Percentiles rank a stretch among this genome's conserved stretches.
Conservation (phyloP, 2,888 invertebrate genomes). For the Agapostemon virescens region DNA sequence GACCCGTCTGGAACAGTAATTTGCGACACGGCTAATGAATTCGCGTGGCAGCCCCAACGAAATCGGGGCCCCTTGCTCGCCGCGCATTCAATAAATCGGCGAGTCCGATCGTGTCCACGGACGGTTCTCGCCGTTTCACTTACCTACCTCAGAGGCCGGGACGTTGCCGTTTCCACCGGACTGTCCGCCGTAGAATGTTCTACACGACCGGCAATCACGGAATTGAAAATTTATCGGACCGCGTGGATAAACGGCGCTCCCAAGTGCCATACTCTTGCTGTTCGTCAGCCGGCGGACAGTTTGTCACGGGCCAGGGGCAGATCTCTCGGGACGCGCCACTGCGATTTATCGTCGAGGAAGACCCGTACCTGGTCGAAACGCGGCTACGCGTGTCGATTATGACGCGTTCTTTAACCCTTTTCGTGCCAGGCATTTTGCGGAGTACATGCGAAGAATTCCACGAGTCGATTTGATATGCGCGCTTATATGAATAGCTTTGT, state of each 20-base stretch:
- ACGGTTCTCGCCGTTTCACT: constrained; percentile 28
- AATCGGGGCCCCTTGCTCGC: constrained; percentile 5
- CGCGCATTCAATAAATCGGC: constrained; percentile 44
- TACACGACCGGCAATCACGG: constrained; percentile 36
- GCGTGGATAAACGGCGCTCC: neutral
- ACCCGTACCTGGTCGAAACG: neutral
- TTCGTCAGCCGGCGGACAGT: constrained; percentile 5
- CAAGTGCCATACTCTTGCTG: neutral
- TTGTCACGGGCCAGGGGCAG: neutral
- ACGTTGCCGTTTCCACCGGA: constrained; percentile 26
- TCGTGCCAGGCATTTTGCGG: too few species aligned
- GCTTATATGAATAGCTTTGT: too few species aligned
- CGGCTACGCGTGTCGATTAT: neutral
- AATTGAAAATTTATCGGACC: constrained; percentile 46
- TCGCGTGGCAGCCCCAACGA: constrained; percentile 22
- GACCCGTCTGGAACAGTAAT: constrained; percentile 35
- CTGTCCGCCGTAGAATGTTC: constrained; percentile 18
- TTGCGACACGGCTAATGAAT: constrained; percentile 55
- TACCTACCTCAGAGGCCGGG: constrained; percentile 4
- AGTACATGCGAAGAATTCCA: too few species aligned
- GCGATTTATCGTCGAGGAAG: neutral
- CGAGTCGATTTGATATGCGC: too few species aligned
- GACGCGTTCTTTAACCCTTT: neutral
- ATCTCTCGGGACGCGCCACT: neutral
- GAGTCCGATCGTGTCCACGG: constrained; percentile 45